Base-by-base conservation (phyloP, 2,888 invertebrate species). In the Carterocephalus palaemon region DNA sequence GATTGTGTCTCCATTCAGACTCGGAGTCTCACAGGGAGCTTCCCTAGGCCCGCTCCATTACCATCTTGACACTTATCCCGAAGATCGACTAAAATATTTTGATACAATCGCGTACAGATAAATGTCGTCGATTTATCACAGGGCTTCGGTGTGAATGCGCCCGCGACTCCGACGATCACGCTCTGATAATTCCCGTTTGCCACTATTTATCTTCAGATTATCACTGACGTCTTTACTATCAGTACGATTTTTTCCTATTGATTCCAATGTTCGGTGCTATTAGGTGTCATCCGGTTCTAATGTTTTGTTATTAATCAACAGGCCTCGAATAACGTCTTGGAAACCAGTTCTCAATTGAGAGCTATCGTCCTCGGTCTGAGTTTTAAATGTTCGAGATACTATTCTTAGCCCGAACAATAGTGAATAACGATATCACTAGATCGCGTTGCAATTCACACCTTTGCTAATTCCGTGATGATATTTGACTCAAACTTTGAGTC, bases 101-200 rank as follows among this genome's bases (percentile, higher is more conserved):
- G 85, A 86, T 85, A 80, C 76, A 78, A 85, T 84, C 84, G 70
- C 67, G 47, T 56, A 51, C 64, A 78, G 77, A 85, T 80, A 76
- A 84, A 86, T 86, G 83, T 71, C 64, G 64, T 62, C 80, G 62
- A 85, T 86, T 83, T 81, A 81, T 85, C 85, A 84, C 70, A 63
- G 59, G 59, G 57, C 60, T 52, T 57, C 58, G 52, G 51, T 58
- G 51, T 62, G 59, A 64, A 70, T 70, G 70, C 65, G 57, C 53
- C 56, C 57, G 54, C 62, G 54, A 53, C 47, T 41, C 51, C 52
- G 46, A 62, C 65, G 70, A 62, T 63, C 72, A 52, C 53, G 59
- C 62, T 59, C 64, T 67, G 75, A 78, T 75, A 75, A 76, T 66
- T 67, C 62, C 67, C 67, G 65, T 68, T 68, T 62, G 67, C 70